These are phyloP conservation scores for Agrotis segetum DNA, from an alignment of 2,888 invertebrate genomes.

Conservation along the genomic window DNA sequence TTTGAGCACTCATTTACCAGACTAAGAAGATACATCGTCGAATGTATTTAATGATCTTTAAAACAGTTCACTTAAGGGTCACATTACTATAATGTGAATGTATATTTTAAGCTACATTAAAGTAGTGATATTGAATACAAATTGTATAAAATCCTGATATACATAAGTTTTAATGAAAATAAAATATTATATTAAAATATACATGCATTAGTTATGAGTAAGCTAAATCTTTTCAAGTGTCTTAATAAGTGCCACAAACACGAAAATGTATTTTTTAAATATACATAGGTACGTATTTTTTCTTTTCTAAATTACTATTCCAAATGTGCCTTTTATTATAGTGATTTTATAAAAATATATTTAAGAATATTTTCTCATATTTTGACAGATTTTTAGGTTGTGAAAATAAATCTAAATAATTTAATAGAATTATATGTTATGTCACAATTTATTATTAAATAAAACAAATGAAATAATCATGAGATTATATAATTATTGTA, in stretches of 20 bases:
- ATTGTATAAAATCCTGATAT: slow-evolving; percentile 60
- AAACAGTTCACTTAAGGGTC: slow-evolving; percentile 28
- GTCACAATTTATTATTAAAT: slow-evolving; percentile 72
- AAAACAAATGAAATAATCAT: slow-evolving; percentile 63
- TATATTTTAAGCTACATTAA: slow-evolving; percentile 48
- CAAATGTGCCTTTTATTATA: slow-evolving; percentile 64
- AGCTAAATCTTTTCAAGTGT: slow-evolving; percentile 55
- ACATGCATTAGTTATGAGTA: slow-evolving; percentile 51
- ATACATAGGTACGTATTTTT: slow-evolving; percentile 27
- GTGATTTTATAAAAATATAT: slow-evolving; percentile 21
- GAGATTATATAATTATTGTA: slow-evolving; percentile 62
- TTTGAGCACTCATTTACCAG: too few relatives aligned
- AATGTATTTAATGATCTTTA: slow-evolving; percentile 45
- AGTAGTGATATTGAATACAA: slow-evolving; percentile 50
- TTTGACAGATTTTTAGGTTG: slow-evolving; percentile 75
- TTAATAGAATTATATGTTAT: slow-evolving; percentile 66
- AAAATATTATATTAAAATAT: slow-evolving; percentile 37
- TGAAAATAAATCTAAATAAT: slow-evolving; percentile 71
- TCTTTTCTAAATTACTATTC: slow-evolving; percentile 52
- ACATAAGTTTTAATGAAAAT: slow-evolving; percentile 47
- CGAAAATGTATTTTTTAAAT: slow-evolving; percentile 53
- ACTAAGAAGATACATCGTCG: slow-evolving; percentile 13
- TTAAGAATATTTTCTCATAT: slow-evolving; percentile 32
- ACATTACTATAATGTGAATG: slow-evolving; percentile 46
- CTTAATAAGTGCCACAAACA: slow-evolving; percentile 68